Evolutionary conservation across 2,113 vertebrate genomes (phyloP), one percentile per base, ranked within the genome.

Genomic region (Mystacornis crossleyi): DNA sequence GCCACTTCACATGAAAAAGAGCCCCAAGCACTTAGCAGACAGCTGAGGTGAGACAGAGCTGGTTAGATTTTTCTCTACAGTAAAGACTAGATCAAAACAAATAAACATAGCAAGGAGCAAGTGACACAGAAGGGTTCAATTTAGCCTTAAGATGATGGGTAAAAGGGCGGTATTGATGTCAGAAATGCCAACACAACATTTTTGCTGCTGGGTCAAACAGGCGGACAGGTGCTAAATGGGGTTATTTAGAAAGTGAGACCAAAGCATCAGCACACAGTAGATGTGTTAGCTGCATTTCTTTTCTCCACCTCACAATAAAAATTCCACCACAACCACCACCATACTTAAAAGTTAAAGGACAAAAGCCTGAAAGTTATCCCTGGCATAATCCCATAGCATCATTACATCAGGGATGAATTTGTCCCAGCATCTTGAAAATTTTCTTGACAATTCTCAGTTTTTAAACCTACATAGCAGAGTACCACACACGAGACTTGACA

Each of bases 51-150:
- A 88, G 88, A 83, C 34, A 60, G 42, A 67, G 31, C 55, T 53
- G 64, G 64, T 62, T 73, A 51, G 45, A 86, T 82, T 92, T 92
- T 93, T 60, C 79, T 86, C 51, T 51, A 6, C 75, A 71, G 81
- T n/a, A 50, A 92, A 95, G 74, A 82, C 43, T 19, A 88, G 60
- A 88, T 71, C 55, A 93, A 86, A 93, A 89, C 75, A 90, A 96
- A 88, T 78, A 95, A 91, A 83, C 79, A 55, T 13, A 55, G 89
- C 6, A 3, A 73, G 89, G 34, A 83, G 50, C 47, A 88, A 95
- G 90, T 74, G 80, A 86, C 55, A 93, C 47, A 86, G 74, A 86
- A 94, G 65, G 48, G 88, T 74, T 86, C 88, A 58, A 88, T 92
- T 94, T 82, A 86, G 82, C 80, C 86, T 84, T 81, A 82, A 86